A percentile compares a stretch with the other conserved stretches of the same genome.
Evolutionary conservation across 2,797 vertebrate genomes (phyloP).

Genomic region (Pogonophryne albipinna): DNA sequence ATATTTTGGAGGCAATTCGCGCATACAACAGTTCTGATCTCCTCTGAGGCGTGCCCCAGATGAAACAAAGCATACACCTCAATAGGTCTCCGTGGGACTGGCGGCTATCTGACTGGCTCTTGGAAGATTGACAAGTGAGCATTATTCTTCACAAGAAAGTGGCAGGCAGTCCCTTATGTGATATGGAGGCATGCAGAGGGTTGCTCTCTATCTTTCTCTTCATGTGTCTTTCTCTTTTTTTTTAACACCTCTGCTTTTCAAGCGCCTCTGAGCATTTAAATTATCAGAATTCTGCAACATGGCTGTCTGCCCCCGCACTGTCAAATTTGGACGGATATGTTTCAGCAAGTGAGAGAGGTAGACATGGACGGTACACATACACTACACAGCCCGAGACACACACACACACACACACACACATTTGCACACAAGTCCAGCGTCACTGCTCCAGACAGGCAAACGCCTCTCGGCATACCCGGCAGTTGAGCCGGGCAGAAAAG

Average conservation of each 20-base stretch:
- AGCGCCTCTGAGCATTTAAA: conserved; percentile 84
- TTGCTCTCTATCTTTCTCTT: conserved; percentile 72
- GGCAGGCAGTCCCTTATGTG: conserved; percentile 82
- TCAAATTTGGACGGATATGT: conserved; percentile 85
- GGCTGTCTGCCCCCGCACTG: conserved; percentile 82
- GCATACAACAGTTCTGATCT: conserved; percentile 65
- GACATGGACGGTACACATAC: conserved; percentile 73
- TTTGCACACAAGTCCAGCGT: conserved; percentile 74
- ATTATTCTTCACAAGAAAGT: conserved; percentile 83
- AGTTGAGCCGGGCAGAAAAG: conserved; percentile 76
- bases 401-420: conserved; percentile 26
- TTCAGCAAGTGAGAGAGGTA: conserved; percentile 83
- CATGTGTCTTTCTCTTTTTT: conserved; percentile 60
- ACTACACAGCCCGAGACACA: conserved; percentile 51
- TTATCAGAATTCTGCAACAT: conserved; percentile 85
- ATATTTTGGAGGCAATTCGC: conserved; percentile 69
- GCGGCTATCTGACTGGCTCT: conserved; percentile 78
- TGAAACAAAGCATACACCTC: conserved; percentile 84
- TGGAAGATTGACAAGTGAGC: conserved; percentile 85
- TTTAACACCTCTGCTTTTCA: conserved; percentile 77
- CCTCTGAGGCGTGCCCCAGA: conserved; percentile 80
- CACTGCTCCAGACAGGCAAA: conserved; percentile 78
- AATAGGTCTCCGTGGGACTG: conserved; percentile 78
- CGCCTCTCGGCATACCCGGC: conserved; percentile 72
- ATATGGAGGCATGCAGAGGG: conserved; percentile 76